Conservation (phyloP, 2,113 vertebrate genomes). For the Echinops telfairi region DNA sequence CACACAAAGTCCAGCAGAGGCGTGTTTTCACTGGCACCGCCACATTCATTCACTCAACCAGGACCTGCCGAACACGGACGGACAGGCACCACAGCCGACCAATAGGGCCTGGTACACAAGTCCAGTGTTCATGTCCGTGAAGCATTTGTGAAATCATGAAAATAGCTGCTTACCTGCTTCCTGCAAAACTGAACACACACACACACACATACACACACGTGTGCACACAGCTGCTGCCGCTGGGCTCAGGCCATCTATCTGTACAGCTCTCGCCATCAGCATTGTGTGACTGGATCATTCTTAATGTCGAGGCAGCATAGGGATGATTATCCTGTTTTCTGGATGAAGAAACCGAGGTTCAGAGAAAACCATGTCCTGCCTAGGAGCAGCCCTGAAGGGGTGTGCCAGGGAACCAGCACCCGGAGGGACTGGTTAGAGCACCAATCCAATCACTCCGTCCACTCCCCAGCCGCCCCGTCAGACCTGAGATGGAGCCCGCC, state of each 20-base stretch:
- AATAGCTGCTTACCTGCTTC: not conserved
- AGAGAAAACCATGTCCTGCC: not conserved
- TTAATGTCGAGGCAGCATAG: not conserved
- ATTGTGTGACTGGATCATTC: not conserved
- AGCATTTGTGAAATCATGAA: not conserved
- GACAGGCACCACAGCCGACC: not conserved
- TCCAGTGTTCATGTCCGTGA: not conserved
- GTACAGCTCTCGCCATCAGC: not conserved
- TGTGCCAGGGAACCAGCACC: rapidly evolving
- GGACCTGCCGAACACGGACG: not conserved
- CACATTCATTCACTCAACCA: not conserved
- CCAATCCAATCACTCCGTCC: not conserved
- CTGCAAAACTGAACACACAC: not conserved
- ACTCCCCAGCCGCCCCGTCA: not conserved
- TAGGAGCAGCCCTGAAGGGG: not conserved
- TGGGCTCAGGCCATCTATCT: not conserved
- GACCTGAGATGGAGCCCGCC: not conserved
- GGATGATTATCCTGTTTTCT: not conserved
- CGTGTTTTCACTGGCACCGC: not conserved
- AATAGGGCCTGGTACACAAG: not conserved
- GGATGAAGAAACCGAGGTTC: constrained; percentile 5
- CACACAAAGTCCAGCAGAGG: not conserved
- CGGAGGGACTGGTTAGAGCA: not conserved
- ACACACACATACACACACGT: not conserved
- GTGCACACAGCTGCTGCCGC: not conserved